phyloP scores from a whole-genome alignment of 2,797 vertebrate species.

The Oreonectes daqikongensis region DNA sequence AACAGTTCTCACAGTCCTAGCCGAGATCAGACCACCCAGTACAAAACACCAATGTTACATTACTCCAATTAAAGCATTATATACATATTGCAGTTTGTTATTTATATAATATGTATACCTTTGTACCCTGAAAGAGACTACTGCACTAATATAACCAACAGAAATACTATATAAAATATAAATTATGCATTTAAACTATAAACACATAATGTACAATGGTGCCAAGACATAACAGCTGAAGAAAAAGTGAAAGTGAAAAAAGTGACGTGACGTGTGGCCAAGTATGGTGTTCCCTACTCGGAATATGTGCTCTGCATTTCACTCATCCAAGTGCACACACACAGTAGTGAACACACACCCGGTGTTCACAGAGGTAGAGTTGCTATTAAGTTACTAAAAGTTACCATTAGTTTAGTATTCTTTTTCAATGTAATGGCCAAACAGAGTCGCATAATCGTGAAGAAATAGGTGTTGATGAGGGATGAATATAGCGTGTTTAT shows the following conservation, averaged over 20 bases:
- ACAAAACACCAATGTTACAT: not conserved
- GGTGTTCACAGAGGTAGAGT: too few species aligned
- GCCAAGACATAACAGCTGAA: not conserved
- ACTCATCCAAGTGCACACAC: too few species aligned
- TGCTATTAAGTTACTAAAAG: not conserved
- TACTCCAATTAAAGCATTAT: not conserved
- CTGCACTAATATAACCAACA: not conserved
- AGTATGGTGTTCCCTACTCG: too few species aligned
- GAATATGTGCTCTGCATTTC: too few species aligned
- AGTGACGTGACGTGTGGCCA: too few species aligned
- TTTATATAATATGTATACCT: not conserved
- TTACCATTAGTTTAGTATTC: not conserved
- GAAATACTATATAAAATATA: not conserved
- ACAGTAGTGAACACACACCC: too few species aligned
- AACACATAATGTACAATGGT: not conserved
- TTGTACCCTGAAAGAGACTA: not conserved
- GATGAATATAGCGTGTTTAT: not conserved
- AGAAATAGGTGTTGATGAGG: not conserved
- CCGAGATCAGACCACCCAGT: not conserved
- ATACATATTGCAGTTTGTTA: not conserved
- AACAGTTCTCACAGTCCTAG: not conserved
- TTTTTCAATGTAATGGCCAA: not conserved
- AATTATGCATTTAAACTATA: too few species aligned
- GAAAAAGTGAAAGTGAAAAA: too few species aligned
- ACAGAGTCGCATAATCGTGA: not conserved